Evolutionary conservation across 1,140 invertebrate species (phyloP).

Genomic region (Heliothis virescens): DNA sequence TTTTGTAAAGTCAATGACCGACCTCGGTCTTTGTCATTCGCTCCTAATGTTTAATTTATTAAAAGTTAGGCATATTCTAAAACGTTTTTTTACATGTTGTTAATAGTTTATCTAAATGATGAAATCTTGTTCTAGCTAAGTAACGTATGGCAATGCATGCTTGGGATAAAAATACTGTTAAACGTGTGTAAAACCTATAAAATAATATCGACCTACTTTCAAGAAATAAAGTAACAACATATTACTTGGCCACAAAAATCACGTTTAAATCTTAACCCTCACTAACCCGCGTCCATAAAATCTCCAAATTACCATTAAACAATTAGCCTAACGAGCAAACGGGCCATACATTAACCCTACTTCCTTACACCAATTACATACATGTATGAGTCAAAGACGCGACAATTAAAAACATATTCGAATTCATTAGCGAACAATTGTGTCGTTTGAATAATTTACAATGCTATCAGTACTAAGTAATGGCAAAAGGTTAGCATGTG

Average conservation of each 20-base stretch:
- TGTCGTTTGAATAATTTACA: conserved; percentile 17
- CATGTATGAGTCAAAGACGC: conserved; percentile 29
- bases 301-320: conserved; percentile 22
- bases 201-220: not conserved
- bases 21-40: not conserved
- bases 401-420: conserved; percentile 42
- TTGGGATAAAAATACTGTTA: too few species aligned
- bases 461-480: not conserved
- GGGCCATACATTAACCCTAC: conserved; percentile 19
- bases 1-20: too few species aligned
- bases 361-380: conserved; percentile 19
- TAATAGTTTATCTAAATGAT: too few species aligned
- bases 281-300: conserved; percentile 10
- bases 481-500: not conserved
- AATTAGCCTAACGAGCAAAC: conserved; percentile 29
- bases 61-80: too few species aligned
- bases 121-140: too few species aligned
- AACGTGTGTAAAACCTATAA: too few species aligned
- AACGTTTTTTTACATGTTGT: too few species aligned
- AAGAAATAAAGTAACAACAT: not conserved
- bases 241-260: not conserved
- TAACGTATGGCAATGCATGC: too few species aligned
- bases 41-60: too few species aligned
- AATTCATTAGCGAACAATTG: conserved; percentile 44
- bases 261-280: conserved; percentile 3